Evolutionary conservation across 2,797 vertebrate species (phyloP).

Genomic region (Falco concolor): DNA sequence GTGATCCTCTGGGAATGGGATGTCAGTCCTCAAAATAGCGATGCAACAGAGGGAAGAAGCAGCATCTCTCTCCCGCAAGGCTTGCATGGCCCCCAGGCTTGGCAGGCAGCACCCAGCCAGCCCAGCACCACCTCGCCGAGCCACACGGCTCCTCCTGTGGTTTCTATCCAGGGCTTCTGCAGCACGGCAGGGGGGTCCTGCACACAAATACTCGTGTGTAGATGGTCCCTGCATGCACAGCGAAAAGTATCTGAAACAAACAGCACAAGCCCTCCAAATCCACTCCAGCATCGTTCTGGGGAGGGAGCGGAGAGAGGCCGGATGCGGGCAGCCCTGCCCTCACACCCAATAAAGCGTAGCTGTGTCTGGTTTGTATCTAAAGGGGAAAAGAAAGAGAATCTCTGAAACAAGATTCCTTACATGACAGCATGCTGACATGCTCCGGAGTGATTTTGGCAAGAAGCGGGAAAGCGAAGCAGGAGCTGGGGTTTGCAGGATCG

Average conservation of each 20-base stretch:
- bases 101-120: background rate
- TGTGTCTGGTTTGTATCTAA: constrained; percentile 41
- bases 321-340: constrained; percentile 32
- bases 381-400: background rate
- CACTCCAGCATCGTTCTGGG: fast-evolving
- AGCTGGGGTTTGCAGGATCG: background rate
- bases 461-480: background rate
- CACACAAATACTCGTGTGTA: fast-evolving
- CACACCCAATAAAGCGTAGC: background rate
- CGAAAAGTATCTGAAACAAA: background rate
- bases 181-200: background rate
- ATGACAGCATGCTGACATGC: constrained; percentile 48
- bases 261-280: background rate
- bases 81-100: background rate
- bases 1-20: background rate
- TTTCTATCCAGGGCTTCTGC: background rate
- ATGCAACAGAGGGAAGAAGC: background rate
- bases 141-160: background rate
- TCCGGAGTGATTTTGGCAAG: constrained; percentile 21
- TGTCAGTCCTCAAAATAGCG: background rate
- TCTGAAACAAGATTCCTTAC: constrained; percentile 33
- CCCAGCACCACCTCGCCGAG: fast-evolving
- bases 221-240: background rate
- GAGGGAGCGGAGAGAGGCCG: background rate
- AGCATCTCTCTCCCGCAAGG: background rate